Evolutionary conservation across 1,140 invertebrate species (phyloP), one percentile per base, ranked within the genome.

Genomic region (Samia ricini): DNA sequence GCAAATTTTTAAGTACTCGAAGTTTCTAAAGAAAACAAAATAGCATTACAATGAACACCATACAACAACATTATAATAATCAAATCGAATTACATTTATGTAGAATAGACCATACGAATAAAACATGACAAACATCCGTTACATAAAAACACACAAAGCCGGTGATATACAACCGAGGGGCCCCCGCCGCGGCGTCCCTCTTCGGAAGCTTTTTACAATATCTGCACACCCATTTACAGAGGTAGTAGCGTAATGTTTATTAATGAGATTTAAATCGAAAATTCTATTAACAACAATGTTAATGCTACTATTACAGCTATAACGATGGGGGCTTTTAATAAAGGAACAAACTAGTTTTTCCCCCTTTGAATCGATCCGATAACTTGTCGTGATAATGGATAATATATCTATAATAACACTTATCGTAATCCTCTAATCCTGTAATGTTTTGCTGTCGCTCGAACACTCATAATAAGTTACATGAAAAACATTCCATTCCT

Each of bases 221-320:
- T 69, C 63, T 69, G 63, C 68, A 68, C 67, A 61, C 58, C 79
- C 79, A 76, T 81, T 76, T 80, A 74, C 64, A 78, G 75, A 42
- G 64, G 49, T 59, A n/a, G n/a, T n/a, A 63, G 62, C 62, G 61
- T 72, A 61, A 79, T 81, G 79, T 80, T 67, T 80, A 83, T 83
- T 81, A 75, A 79, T 83, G 63, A 58, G 61, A 61, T 58, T 64
- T 66, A 71, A 72, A 72, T 51, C 61, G 74, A 68, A 61, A 73
- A 65, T 66, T 77, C 78, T 81, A 83, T 77, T 79, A 78, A 77
- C 71, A 69, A 42, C 33, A 42, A 42, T 42, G 33, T 42, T 42
- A 42, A 76, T 56, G 57, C 57, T 49, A n/a, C n/a, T n/a, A n/a
- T n/a, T n/a, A 18, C 12, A 64, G 15, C 51, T 50, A 60, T 64